Conservation (phyloP, 2,113 vertebrate genomes). For the Leucopternis melanops region DNA sequence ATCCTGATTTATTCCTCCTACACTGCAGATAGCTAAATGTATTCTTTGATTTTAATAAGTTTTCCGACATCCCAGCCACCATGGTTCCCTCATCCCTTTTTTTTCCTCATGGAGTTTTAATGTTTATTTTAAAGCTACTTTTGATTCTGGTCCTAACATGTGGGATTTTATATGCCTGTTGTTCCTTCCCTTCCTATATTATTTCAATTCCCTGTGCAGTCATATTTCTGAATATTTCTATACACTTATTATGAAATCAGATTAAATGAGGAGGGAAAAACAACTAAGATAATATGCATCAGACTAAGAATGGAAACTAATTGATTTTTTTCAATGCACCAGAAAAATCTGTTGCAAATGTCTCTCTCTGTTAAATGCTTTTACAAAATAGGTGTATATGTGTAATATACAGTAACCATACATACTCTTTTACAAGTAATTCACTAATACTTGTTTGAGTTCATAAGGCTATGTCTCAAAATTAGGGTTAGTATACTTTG, state of each 20-base stretch:
- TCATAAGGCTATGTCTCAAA: neutral
- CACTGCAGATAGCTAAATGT: neutral
- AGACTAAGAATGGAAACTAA: neutral
- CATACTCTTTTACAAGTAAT: neutral
- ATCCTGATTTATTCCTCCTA: slow-evolving; percentile 8
- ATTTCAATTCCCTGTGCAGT: neutral
- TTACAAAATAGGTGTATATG: neutral
- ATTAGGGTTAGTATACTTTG: neutral
- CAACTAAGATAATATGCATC: neutral
- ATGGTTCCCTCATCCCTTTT: neutral
- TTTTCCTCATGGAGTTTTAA: neutral
- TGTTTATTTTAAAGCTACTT: neutral
- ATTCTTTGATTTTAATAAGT: neutral
- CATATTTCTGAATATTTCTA: neutral
- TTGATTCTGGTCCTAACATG: neutral
- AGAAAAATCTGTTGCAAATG: neutral
- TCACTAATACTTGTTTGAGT: neutral
- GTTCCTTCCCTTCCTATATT: neutral
- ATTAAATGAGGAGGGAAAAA: neutral
- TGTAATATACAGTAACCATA: neutral
- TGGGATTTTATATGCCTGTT: neutral
- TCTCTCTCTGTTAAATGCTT: neutral
- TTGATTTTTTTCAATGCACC: neutral
- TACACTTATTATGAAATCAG: neutral
- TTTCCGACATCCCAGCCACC: neutral